Conservation (phyloP, 2,113 vertebrate genomes). For the Osmerus eperlanus region DNA sequence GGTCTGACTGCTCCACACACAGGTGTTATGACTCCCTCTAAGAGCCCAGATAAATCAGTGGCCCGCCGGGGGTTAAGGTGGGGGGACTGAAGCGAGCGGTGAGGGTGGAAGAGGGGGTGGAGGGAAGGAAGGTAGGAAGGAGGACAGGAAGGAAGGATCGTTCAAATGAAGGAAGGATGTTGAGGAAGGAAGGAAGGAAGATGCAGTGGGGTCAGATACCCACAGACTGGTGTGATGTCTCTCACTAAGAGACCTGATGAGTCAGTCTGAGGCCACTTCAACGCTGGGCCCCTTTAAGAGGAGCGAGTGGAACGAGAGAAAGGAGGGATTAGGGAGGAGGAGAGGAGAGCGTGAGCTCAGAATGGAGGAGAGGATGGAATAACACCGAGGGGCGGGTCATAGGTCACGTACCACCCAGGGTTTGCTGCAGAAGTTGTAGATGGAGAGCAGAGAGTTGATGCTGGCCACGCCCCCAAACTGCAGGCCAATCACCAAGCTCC, state of each 20-base stretch:
- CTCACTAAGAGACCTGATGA: too few species aligned
- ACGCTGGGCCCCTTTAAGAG: too few species aligned
- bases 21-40: slow-evolving; percentile 49
- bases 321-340: slow-evolving; percentile 6
- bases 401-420: slow-evolving; percentile 92
- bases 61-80: too few species aligned
- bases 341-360: not conserved
- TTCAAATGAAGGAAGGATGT: not conserved
- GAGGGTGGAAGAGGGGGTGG: slow-evolving; percentile 6
- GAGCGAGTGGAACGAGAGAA: not conserved
- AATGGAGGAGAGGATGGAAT: not conserved
- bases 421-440: slow-evolving; percentile 99
- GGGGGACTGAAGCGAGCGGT: slow-evolving; percentile 1
- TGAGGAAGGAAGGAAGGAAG: too few species aligned
- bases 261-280: too few species aligned
- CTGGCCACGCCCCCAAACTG: slow-evolving; percentile 85
- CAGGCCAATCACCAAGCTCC: slow-evolving; percentile 88
- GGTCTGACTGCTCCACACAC: not conserved
- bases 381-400: not conserved
- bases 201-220: too few species aligned
- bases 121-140: not conserved
- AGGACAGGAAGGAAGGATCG: not conserved
- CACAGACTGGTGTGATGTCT: too few species aligned
- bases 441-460: slow-evolving; percentile 89
- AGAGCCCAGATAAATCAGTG: slow-evolving; percentile 50